These are phyloP conservation scores for Antheraea assamensis DNA, from an alignment of 2,888 invertebrate species.

Conservation along the genomic window DNA sequence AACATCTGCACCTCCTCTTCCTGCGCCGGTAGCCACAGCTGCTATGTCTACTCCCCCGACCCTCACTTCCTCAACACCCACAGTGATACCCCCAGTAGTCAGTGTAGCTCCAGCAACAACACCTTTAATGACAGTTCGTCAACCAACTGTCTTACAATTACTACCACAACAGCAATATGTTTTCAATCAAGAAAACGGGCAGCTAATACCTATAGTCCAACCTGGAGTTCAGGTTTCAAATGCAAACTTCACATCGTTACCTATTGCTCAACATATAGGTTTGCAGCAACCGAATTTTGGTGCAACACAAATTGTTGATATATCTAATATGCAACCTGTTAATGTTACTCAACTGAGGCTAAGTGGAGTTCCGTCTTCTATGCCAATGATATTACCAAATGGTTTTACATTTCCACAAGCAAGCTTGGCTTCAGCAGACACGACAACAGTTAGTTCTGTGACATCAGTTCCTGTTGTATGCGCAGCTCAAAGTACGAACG, in stretches of 20 bases:
- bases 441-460: slow-evolving; percentile 73
- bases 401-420: slow-evolving; percentile 70
- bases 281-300: slow-evolving; percentile 73
- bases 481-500: slow-evolving; percentile 71
- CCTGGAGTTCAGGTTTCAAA: slow-evolving; percentile 74
- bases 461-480: slow-evolving; percentile 73
- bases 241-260: slow-evolving; percentile 70
- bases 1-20: slow-evolving; percentile 60
- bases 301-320: slow-evolving; percentile 67
- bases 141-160: slow-evolving; percentile 71
- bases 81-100: slow-evolving; percentile 67
- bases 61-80: slow-evolving; percentile 55
- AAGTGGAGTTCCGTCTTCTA: slow-evolving; percentile 73
- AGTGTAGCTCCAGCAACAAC: slow-evolving; percentile 67
- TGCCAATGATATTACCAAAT: slow-evolving; percentile 77
- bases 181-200: slow-evolving; percentile 74
- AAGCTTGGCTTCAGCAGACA: slow-evolving; percentile 63
- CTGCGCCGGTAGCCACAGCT: slow-evolving; percentile 59
- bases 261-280: slow-evolving; percentile 61
- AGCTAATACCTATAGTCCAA: slow-evolving; percentile 76
- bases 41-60: slow-evolving; percentile 62
- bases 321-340: slow-evolving; percentile 74
- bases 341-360: slow-evolving; percentile 72
- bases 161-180: slow-evolving; percentile 76
- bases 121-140: slow-evolving; percentile 75